Base-by-base conservation (phyloP, 1,140 invertebrate species). In the Myzus persicae region DNA sequence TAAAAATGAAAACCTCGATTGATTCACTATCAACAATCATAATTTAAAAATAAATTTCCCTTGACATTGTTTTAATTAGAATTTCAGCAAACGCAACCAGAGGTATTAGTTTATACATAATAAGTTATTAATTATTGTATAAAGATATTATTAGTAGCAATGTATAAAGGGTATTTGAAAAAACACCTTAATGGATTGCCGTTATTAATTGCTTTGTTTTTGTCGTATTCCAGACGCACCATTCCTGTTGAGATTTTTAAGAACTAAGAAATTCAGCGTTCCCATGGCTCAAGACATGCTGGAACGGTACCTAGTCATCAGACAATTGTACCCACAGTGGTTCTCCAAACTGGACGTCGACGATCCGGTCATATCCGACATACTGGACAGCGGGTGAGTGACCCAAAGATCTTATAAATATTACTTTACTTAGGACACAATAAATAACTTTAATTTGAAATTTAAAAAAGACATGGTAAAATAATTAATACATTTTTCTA, bases 261-360 rank as follows among this genome's bases (percentile, higher is more conserved):
- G 98, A 31, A 97, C 97, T 4, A 97, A 98, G 95, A 98, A 98
- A 95, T 98, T 98, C 95, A 97, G 97, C 76, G 96, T 98, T 31
- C 97, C 97, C 0, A 96, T 97, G 94, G 97, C 98, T 0, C 97
- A 98, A 94, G 97, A 97, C 88, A 97, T 98, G 96, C 95, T 99
- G 85, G 97, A 98, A 94, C 96, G 97, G 31, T 99, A 98, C 94
- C 95, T 98, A 31, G 97, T 97, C 18, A 97, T 98, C 93, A 96
- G 97, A 40, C 97, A 97, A 94, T 95, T 97, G 90, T 97, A 98
- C 94, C 97, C 98, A 0, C 96, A 97, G 31, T 98, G 98, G 97
- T 98, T 98, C 95, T 96, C 96, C 94, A 97, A 97, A 87, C 95
- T 98, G 38, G 97, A 98, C 94, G 95, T 96, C 94, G 95, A 97